Conservation (phyloP, 2,113 vertebrate species). For the Gila orcuttii region DNA sequence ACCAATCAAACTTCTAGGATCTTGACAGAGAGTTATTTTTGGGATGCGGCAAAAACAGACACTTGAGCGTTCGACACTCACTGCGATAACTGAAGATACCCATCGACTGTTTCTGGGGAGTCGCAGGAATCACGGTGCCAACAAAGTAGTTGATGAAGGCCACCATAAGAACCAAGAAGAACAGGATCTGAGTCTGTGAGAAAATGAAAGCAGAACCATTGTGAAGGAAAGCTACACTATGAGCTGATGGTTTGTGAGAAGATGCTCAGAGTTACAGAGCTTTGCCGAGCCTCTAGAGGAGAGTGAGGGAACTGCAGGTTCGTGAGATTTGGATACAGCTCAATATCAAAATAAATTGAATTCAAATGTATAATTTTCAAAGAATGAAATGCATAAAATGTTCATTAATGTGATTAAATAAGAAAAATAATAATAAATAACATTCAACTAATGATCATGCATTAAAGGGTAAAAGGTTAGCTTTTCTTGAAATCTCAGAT, state of each 20-base stretch:
- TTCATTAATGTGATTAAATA: no score
- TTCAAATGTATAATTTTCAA: no score
- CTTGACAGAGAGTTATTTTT: background rate
- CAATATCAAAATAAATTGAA: background rate
- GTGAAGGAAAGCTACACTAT: background rate
- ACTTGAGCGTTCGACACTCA: constrained; percentile 37
- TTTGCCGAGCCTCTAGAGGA: background rate
- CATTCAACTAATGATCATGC: no score
- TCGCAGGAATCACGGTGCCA: constrained; percentile 70
- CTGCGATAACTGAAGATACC: constrained; percentile 76
- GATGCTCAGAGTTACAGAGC: background rate
- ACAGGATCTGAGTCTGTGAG: constrained; percentile 73
- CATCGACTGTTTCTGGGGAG: constrained; percentile 63
- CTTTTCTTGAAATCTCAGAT: background rate
- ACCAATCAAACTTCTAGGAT: background rate
- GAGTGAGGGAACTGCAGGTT: background rate
- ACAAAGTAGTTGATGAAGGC: constrained; percentile 76
- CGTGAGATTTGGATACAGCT: background rate
- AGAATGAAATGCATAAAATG: no score
- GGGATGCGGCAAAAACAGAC: no score
- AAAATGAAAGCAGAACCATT: background rate
- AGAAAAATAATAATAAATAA: no score
- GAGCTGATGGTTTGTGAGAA: background rate
- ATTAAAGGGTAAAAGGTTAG: background rate
- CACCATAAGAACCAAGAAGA: constrained; percentile 74